Evolutionary conservation across 1,140 invertebrate species (phyloP), one percentile per base, ranked within the genome.

Genomic region (Alviniconcha marisindica): DNA sequence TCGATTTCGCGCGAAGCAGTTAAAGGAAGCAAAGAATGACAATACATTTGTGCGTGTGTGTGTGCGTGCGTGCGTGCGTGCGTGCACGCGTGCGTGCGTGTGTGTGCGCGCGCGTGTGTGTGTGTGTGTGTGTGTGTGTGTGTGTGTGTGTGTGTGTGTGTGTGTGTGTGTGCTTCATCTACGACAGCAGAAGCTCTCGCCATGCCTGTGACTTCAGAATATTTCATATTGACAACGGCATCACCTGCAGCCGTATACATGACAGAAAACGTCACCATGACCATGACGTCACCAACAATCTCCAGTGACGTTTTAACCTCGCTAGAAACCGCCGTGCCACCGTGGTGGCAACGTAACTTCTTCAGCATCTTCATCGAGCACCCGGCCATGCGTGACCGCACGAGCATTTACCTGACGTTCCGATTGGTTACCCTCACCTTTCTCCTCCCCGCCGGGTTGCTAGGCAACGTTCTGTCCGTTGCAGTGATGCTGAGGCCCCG

Each of bases 401-500:
- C 31, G 4, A 71, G 66, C 66, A 15, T 71, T 28, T 71, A 71
- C 24, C 24, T 71, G 66, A 71, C 66, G 28, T 71, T 71, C 4
- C 31, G 66, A 18, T 10, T 71, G 31, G 38, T 28, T 4, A 5
- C 66, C 31, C 66, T 71, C 66, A 7, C 38, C 33, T 2, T 71
- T 12, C 66, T 71, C 24, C 66, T 71, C 18, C 66, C 66, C 10
- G 66, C 31, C 1, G 66, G 66, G 66, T 71, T 71, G 66, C 66
- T 71, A 15, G 66, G 66, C 66, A 71, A 71, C 66, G 66, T 33
- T 3, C 66, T 71, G 28, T 36, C 66, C 31, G 33, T 71, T 18
- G 66, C 66, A 15, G 66, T 71, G 66, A 71, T 71, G 66, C 66
- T 15, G 36, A 71, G 66, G 38, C 66, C 66, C 66, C 66, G 66